Evolutionary conservation across 2,888 invertebrate genomes (phyloP).

Genomic region (Chelonus formosanus): DNA sequence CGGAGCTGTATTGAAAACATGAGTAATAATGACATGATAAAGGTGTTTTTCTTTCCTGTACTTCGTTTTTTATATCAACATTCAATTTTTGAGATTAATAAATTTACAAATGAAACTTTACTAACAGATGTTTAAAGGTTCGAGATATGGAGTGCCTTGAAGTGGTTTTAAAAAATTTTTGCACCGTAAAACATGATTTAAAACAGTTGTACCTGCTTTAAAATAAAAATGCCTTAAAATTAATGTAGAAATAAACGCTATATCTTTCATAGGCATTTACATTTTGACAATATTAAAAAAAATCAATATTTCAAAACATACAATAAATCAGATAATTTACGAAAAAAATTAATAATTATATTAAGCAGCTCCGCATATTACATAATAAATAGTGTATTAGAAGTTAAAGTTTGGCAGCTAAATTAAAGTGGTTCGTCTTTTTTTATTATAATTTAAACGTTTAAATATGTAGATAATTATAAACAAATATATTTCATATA

Average conservation of each 20-base stretch:
- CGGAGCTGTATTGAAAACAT: constrained; percentile 1
- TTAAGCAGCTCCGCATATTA: constrained; percentile 11
- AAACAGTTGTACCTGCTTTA: constrained; percentile 25
- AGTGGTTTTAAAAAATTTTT: no score
- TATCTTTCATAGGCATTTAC: constrained; percentile 31
- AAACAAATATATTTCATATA: constrained; percentile 18
- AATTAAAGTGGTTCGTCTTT: constrained; percentile 23
- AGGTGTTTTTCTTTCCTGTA: no score
- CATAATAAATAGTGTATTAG: background rate
- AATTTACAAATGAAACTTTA: no score
- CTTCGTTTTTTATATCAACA: no score
- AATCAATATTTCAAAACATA: background rate
- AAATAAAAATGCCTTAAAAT: constrained; percentile 20
- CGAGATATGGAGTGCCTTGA: no score
- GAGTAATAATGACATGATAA: no score
- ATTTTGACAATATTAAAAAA: constrained; percentile 27
- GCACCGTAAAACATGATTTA: background rate
- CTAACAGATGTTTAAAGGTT: no score
- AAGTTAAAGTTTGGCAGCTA: constrained; percentile 22
- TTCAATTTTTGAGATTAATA: no score
- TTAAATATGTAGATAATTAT: constrained; percentile 5
- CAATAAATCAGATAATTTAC: background rate
- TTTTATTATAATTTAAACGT: background rate
- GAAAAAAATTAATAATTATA: constrained; percentile 12
- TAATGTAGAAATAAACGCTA: background rate